These are phyloP conservation scores for Sphenopsis melanotis DNA, from an alignment of 2,797 vertebrate genomes.

Conservation along the genomic window DNA sequence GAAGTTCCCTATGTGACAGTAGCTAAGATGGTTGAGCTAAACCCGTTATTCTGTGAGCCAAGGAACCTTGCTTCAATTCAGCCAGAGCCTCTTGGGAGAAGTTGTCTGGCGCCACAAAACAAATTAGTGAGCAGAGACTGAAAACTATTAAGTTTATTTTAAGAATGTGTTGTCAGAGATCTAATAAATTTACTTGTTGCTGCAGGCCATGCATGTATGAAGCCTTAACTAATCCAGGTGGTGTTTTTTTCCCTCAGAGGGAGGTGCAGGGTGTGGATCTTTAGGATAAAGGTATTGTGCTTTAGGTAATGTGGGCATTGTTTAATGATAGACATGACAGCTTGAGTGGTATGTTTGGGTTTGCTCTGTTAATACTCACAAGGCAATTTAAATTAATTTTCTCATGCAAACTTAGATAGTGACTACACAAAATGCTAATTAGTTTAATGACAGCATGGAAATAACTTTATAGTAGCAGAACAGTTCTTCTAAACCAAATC, in stretches of 20 bases:
- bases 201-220: slow-evolving; percentile 52
- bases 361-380: not conserved
- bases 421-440: not conserved
- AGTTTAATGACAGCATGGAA: not conserved
- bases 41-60: slow-evolving; percentile 6
- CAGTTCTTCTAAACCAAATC: not conserved
- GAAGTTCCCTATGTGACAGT: not conserved
- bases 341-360: not conserved
- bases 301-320: slow-evolving; percentile 18
- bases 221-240: slow-evolving; percentile 65
- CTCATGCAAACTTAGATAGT: not conserved
- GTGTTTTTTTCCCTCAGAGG: slow-evolving; percentile 4
- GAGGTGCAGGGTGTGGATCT: slow-evolving; percentile 33
- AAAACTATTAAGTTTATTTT: slow-evolving; percentile 73
- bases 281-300: slow-evolving; percentile 21
- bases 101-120: slow-evolving; percentile 72
- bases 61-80: not conserved
- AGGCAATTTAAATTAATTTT: not conserved
- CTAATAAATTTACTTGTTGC: slow-evolving; percentile 70
- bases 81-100: slow-evolving; percentile 10
- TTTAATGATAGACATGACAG: slow-evolving; percentile 24
- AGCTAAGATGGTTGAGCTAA: not conserved
- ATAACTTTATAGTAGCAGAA: not conserved
- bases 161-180: slow-evolving; percentile 70
- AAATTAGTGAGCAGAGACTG: slow-evolving; percentile 68